Evolutionary conservation across 2,888 invertebrate genomes (phyloP).

Genomic region (Smittia sp.): DNA sequence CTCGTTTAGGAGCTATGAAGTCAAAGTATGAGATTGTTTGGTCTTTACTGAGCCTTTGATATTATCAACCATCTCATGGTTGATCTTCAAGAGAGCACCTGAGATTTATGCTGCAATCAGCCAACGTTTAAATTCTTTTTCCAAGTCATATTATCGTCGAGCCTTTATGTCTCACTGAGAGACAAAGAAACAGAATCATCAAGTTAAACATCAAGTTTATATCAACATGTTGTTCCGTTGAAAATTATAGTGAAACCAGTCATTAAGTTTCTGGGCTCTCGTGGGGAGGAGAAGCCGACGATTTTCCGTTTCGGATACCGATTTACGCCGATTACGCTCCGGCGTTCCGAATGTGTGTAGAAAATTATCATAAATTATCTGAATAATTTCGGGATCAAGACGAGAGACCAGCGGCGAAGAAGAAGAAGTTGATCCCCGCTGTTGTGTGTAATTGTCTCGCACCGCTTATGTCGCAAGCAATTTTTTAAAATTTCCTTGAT

Average conservation of each 20-base stretch:
- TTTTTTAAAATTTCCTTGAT: slow-evolving; percentile 20
- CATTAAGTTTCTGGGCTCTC: background rate
- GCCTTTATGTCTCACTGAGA: too few species aligned
- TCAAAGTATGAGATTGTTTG: too few species aligned
- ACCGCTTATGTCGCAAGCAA: slow-evolving; percentile 28
- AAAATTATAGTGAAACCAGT: background rate
- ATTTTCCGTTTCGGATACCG: slow-evolving; percentile 2
- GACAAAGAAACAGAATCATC: background rate
- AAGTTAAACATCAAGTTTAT: background rate
- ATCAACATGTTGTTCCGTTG: background rate
- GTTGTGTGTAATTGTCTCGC: slow-evolving; percentile 32
- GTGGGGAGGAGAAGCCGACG: background rate
- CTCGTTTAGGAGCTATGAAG: too few species aligned
- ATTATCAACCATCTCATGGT: too few species aligned
- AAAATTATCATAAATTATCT: slow-evolving; percentile 39
- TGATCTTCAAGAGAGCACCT: too few species aligned
- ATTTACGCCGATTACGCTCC: background rate
- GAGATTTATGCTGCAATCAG: too few species aligned
- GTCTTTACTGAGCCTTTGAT: too few species aligned
- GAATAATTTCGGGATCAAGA: slow-evolving; percentile 40
- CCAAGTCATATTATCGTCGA: too few species aligned
- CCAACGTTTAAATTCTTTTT: too few species aligned
- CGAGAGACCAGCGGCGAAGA: background rate
- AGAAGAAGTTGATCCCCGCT: slow-evolving; percentile 23
- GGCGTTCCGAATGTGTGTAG: slow-evolving; percentile 11